These are phyloP conservation scores for Drosophila obscura DNA, from an alignment of 1,140 invertebrate species.

Conservation along the genomic window DNA sequence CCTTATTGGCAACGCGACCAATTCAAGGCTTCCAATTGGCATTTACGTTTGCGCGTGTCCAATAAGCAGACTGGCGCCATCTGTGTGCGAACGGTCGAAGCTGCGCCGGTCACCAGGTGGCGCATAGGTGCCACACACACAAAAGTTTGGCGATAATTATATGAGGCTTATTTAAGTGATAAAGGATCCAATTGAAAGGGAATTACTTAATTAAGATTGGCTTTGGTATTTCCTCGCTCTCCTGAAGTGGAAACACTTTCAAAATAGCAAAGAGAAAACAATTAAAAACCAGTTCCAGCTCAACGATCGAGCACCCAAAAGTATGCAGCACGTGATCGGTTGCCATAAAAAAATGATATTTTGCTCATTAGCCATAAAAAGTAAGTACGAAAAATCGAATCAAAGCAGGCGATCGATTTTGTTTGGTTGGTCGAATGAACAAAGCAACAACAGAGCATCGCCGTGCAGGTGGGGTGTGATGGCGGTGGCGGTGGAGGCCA, in stretches of 20 bases:
- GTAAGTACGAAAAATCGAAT: constrained; percentile 38
- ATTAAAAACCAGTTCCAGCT: background rate
- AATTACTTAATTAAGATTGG: too few species aligned
- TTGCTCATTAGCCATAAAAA: background rate
- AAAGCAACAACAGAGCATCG: background rate
- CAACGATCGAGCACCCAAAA: constrained; percentile 28
- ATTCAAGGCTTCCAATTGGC: constrained; percentile 73
- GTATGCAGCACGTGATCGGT: constrained; percentile 54
- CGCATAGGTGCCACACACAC: constrained; percentile 24
- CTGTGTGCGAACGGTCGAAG: constrained; percentile 41
- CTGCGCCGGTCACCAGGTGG: constrained; percentile 51
- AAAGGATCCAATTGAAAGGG: background rate
- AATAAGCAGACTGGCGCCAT: constrained; percentile 67
- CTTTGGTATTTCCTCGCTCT: background rate
- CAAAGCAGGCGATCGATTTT: constrained; percentile 19
- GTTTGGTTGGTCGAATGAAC: background rate
- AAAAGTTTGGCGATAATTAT: too few species aligned
- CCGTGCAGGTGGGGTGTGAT: background rate
- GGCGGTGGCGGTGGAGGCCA: constrained; percentile 24
- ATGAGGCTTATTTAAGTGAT: background rate
- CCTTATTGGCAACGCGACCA: constrained; percentile 38
- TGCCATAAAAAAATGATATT: constrained; percentile 40
- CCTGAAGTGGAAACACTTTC: too few species aligned
- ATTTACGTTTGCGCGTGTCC: constrained; percentile 78
- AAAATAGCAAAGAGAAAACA: background rate